Percentiles rank a stretch among this genome's conserved stretches.
These are phyloP conservation scores for Liopterus haemorrhoidalis DNA, from an alignment of 2,888 invertebrate species.

Conservation along the genomic window DNA sequence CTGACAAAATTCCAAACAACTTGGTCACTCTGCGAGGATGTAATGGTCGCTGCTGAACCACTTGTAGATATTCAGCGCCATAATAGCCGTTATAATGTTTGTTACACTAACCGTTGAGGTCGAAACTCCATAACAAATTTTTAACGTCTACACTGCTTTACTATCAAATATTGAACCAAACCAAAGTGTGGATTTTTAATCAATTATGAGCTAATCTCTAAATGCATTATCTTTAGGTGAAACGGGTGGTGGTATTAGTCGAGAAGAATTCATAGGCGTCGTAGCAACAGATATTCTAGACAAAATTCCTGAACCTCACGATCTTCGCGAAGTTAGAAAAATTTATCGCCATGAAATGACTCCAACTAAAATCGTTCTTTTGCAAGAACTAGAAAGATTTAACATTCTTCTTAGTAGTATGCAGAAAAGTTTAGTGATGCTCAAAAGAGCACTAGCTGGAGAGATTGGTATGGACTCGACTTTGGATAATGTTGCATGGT, in stretches of 20 bases:
- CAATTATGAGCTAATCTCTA: too few species aligned
- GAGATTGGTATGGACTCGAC: conserved; percentile 87
- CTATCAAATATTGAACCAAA: too few species aligned
- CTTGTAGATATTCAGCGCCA: too few species aligned
- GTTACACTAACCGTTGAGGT: too few species aligned
- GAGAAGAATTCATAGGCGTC: conserved; percentile 78
- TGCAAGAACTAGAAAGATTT: conserved; percentile 86
- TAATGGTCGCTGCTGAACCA: too few species aligned
- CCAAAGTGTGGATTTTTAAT: neutral
- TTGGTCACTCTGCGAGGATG: too few species aligned
- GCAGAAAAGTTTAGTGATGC: conserved; percentile 60
- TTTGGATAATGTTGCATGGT: conserved; percentile 74
- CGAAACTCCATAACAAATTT: too few species aligned
- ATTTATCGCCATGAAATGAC: conserved; percentile 73
- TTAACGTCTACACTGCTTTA: too few species aligned
- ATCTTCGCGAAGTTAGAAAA: conserved; percentile 74
- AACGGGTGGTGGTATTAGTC: conserved; percentile 64
- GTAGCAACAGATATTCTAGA: conserved; percentile 71
- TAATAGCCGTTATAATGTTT: too few species aligned
- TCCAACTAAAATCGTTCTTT: conserved; percentile 77
- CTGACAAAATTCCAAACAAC: too few species aligned
- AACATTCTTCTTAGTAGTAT: conserved; percentile 71
- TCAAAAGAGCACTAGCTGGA: conserved; percentile 80
- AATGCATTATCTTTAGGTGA: conserved; percentile 60
- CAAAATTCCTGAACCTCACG: conserved; percentile 71